phyloP scores from a whole-genome alignment of 2,797 vertebrate genomes.

The Alectoris magna region DNA sequence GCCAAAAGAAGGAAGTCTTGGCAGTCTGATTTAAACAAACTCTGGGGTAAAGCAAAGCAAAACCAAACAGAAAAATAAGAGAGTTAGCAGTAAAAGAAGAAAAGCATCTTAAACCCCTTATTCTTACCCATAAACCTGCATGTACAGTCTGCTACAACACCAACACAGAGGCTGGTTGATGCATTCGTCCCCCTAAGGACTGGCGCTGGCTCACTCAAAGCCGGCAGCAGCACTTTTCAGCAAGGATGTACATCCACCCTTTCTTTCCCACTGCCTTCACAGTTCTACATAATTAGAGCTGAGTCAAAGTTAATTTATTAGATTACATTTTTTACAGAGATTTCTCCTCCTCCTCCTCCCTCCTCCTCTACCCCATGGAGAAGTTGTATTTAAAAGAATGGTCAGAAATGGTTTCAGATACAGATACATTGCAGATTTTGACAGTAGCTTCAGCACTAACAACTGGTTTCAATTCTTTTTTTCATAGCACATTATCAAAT shows the following conservation, averaged over 20 bases:
- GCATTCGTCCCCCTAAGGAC: not conserved
- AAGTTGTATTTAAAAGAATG: not conserved
- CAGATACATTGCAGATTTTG: not conserved
- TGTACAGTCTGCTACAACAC: not conserved
- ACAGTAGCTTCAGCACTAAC: slow-evolving; percentile 1
- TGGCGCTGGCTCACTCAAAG: not conserved
- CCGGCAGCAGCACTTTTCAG: not conserved
- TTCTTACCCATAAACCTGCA: not conserved
- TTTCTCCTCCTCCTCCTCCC: accelerated
- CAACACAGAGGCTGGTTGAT: not conserved
- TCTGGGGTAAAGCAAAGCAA: not conserved
- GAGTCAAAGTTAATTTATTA: not conserved
- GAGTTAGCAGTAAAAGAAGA: not conserved
- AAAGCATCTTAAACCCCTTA: not conserved
- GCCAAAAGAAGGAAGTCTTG: not conserved
- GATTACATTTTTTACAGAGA: not conserved
- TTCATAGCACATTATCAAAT: not conserved
- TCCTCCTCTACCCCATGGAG: not conserved
- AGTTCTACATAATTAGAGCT: not conserved
- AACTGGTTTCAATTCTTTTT: not conserved
- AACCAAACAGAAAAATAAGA: not conserved
- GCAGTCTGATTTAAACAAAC: not conserved
- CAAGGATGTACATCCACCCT: not conserved
- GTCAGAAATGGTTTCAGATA: not conserved
- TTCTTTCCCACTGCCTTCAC: not conserved